Evolutionary conservation across 2,797 vertebrate genomes (phyloP).

Genomic region (Sternotherus odoratus): DNA sequence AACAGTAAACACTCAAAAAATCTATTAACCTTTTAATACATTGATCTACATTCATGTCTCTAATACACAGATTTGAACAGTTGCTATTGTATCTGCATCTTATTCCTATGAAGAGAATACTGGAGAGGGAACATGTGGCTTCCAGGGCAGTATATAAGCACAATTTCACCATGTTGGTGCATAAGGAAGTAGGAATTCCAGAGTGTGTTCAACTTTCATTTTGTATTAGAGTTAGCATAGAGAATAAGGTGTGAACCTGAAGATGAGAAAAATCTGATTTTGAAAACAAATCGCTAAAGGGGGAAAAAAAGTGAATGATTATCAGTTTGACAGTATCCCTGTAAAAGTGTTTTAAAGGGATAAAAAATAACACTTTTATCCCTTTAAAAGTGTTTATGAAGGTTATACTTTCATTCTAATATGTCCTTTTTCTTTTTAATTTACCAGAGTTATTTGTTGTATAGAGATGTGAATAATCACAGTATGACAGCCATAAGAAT

Average conservation of each 20-base stretch:
- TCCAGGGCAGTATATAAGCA: not conserved
- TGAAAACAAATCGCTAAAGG: not conserved
- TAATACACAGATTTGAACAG: not conserved
- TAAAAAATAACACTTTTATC: no score
- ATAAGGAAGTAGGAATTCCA: not conserved
- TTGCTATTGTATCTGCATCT: not conserved
- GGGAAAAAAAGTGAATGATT: accelerated
- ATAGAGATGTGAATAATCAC: conserved; percentile 94
- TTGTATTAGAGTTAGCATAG: not conserved
- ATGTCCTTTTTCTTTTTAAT: conserved; percentile 24
- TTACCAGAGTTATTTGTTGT: conserved; percentile 93
- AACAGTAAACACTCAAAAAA: not conserved
- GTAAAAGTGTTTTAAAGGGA: not conserved
- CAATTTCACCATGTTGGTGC: not conserved
- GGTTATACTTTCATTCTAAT: not conserved
- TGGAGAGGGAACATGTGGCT: accelerated
- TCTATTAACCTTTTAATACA: not conserved
- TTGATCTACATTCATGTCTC: not conserved
- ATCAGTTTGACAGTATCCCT: not conserved
- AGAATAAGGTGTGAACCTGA: not conserved
- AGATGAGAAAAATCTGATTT: not conserved
- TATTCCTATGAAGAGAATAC: accelerated
- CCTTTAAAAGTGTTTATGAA: not conserved
- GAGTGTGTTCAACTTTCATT: accelerated
- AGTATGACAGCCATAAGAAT: conserved; percentile 96